Percentiles rank a stretch among this genome's conserved stretches.
Evolutionary conservation across 2,797 vertebrate species (phyloP).

Genomic region (Ispidina picta): DNA sequence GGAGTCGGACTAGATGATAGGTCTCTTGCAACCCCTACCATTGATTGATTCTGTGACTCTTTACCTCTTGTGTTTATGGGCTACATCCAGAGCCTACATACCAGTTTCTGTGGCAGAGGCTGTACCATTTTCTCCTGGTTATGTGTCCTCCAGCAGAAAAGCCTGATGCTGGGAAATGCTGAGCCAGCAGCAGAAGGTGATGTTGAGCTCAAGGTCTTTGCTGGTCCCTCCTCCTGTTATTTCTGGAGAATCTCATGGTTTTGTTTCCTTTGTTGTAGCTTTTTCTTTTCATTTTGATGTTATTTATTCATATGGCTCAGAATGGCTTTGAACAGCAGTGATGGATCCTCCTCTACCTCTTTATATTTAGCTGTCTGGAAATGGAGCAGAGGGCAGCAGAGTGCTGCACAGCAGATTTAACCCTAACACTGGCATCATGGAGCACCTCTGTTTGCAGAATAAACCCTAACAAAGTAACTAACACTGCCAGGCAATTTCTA

Average conservation of each 20-base stretch:
- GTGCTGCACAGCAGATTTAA: neutral
- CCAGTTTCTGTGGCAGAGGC: neutral
- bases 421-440: neutral
- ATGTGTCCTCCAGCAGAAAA: neutral
- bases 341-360: neutral
- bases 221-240: neutral
- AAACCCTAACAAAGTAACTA: neutral
- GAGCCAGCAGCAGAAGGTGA: neutral
- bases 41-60: neutral
- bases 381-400: neutral
- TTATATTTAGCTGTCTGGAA: neutral
- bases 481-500: conserved; percentile 11
- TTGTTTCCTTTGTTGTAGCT: neutral
- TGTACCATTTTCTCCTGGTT: neutral
- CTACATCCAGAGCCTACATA: neutral
- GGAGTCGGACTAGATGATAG: too few relatives aligned
- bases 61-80: neutral
- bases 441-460: neutral
- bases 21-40: too few relatives aligned
- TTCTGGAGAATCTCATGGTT: neutral
- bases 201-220: neutral
- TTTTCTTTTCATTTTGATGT: neutral
- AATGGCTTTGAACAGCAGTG: neutral
- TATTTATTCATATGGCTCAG: neutral
- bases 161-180: neutral